These are phyloP conservation scores for Mechanitis mazaeus DNA, from an alignment of 2,888 invertebrate genomes.

Conservation along the genomic window DNA sequence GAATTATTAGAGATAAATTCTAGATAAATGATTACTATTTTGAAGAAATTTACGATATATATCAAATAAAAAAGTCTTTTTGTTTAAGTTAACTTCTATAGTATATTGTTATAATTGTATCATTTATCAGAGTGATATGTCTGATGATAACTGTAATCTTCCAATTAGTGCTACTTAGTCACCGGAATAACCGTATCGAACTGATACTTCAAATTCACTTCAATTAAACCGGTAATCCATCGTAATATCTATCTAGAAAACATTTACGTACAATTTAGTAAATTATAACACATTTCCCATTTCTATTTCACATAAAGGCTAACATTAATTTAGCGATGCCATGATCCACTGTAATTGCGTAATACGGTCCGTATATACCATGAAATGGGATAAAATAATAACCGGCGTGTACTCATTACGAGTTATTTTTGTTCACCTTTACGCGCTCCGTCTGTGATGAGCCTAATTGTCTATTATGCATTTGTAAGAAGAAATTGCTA, in stretches of 20 bases:
- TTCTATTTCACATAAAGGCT: conserved; percentile 14
- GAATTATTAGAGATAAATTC: too few species aligned
- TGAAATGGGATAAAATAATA: conserved; percentile 51
- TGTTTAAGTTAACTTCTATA: too few species aligned
- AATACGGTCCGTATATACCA: conserved; percentile 53
- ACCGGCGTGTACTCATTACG: conserved; percentile 46
- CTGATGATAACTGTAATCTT: too few species aligned
- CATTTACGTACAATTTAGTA: conserved; percentile 6
- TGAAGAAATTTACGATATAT: too few species aligned
- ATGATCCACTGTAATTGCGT: conserved; percentile 47
- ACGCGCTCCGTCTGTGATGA: conserved; percentile 5
- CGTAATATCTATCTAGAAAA: conserved; percentile 5
- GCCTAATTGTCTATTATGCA: conserved; percentile 3
- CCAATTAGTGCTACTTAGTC: neutral
- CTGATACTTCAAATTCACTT: conserved; percentile 1
- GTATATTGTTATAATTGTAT: too few species aligned
- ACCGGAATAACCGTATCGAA: neutral
- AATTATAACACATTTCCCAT: conserved; percentile 7
- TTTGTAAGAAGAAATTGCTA: neutral
- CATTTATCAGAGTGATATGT: too few species aligned
- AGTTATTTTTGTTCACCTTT: conserved; percentile 32
- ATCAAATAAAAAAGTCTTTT: too few species aligned
- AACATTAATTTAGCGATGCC: conserved; percentile 19
- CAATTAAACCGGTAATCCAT: neutral
- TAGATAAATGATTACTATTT: too few species aligned